Base-by-base conservation (phyloP, 2,888 invertebrate genomes). In the Ptychoptera albimana region DNA sequence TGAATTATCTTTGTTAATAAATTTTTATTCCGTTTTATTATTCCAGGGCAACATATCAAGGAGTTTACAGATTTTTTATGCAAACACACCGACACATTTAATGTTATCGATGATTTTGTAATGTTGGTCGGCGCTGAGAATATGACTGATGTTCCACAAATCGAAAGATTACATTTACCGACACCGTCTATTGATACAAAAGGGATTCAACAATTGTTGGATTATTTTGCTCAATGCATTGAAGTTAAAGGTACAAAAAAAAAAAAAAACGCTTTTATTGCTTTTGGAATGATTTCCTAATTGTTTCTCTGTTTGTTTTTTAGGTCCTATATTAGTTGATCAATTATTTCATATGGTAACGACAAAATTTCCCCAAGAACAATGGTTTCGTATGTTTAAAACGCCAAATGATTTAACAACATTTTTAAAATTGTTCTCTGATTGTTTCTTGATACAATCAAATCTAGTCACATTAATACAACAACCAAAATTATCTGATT, bases 341-440 rank as follows among this genome's bases (percentile, higher is more conserved):
- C 87, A 89, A 57, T 69, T 92, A 15, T 89, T 91, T 59, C 82
- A 82, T 57, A 70, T 84, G 54, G 81, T 85, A 34, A 79, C 81
- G 42, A 77, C 81, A 7, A 76, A 77, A 51, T 83, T 82, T 55
- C 78, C 81, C 7, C 78, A 80, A 57, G 81, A 82, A 50, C 75
- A 78, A 52, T 87, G 85, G 82, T 75, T 81, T 55, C 81, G 80
- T 57, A 81, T 92, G 69, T 92, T 93, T 57, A 91, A 91, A 60
- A 91, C 87, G 3, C 81, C 88, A 0, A 82, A 82, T 45, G 93
- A 94, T 66, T 70, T 94, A 52, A 79, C 82, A 42, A 89, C 91
- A 40, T 93, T 94, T 61, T 69, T 94, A 44, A 83, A 88, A 63
- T 77, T 94, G 68, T 91, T 93, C 61, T 84, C 91, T n/a, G 87